phyloP scores from a whole-genome alignment of 2,888 invertebrate species.

The Isoperla grammatica region DNA sequence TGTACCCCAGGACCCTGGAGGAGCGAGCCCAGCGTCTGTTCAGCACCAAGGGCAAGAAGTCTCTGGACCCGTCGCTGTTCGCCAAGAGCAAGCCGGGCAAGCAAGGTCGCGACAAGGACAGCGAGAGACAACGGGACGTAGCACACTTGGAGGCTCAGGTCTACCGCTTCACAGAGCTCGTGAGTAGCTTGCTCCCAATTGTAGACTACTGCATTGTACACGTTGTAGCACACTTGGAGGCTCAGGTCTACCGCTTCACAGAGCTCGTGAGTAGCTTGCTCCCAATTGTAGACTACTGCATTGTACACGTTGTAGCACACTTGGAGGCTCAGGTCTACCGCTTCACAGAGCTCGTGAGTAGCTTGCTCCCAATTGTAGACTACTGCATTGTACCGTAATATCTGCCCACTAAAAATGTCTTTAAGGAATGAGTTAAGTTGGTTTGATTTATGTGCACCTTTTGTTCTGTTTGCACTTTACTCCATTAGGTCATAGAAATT shows the following conservation, averaged over 20 bases:
- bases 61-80: slow-evolving; percentile 84
- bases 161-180: slow-evolving; percentile 54
- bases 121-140: slow-evolving; percentile 76
- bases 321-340: slow-evolving; percentile 88
- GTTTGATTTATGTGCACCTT: no score
- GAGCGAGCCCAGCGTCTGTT: slow-evolving; percentile 95
- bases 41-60: slow-evolving; percentile 90
- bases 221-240: slow-evolving; percentile 37
- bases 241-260: slow-evolving; percentile 72
- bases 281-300: no score
- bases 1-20: slow-evolving; percentile 67
- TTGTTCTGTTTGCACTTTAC: no score
- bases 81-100: slow-evolving; percentile 83
- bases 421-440: no score
- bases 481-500: no score
- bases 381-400: no score
- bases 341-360: slow-evolving; percentile 39
- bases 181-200: not conserved
- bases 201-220: no score
- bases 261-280: slow-evolving; percentile 20
- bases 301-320: no score
- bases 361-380: no score
- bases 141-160: slow-evolving; percentile 85
- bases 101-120: slow-evolving; percentile 52
- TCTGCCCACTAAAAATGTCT: no score